A percentile compares a stretch with the other conserved stretches of the same genome.
phyloP scores from a whole-genome alignment of 1,140 invertebrate species.

The Spodoptera frugiperda region DNA sequence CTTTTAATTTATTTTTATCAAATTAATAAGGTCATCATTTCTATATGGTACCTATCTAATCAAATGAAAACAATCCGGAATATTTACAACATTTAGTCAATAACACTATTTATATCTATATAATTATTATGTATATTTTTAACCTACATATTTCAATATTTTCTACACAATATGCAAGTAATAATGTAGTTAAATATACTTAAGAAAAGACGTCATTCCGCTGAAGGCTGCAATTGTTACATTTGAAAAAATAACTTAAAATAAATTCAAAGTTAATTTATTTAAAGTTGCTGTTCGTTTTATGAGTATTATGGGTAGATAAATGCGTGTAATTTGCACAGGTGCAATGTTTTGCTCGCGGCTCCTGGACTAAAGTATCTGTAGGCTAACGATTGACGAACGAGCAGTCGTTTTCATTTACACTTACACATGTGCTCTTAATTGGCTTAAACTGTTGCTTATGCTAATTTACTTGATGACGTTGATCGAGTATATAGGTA shows the following conservation, averaged over 20 bases:
- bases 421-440: constrained; percentile 20
- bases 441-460: not conserved
- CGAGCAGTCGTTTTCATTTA: not conserved
- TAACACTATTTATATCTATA: too few relatives aligned
- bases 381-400: constrained; percentile 7
- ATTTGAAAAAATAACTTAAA: constrained; percentile 2
- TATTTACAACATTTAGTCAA: too few relatives aligned
- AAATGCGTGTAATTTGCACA: constrained; percentile 38
- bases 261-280: not conserved
- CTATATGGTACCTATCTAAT: too few relatives aligned
- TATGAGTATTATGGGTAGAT: constrained; percentile 26
- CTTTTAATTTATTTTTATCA: too few relatives aligned
- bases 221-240: not conserved
- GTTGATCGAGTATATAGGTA: not conserved
- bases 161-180: too few relatives aligned
- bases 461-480: constrained; percentile 13
- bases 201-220: not conserved
- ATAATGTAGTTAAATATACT: not conserved
- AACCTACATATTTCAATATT: too few relatives aligned
- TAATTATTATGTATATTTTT: too few relatives aligned
- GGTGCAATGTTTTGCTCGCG: constrained; percentile 16
- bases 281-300: not conserved
- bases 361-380: constrained; percentile 15
- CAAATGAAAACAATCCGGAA: too few relatives aligned
- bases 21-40: too few relatives aligned